phyloP scores from a whole-genome alignment of 2,797 vertebrate species.

The Aulostomus chinensis region DNA sequence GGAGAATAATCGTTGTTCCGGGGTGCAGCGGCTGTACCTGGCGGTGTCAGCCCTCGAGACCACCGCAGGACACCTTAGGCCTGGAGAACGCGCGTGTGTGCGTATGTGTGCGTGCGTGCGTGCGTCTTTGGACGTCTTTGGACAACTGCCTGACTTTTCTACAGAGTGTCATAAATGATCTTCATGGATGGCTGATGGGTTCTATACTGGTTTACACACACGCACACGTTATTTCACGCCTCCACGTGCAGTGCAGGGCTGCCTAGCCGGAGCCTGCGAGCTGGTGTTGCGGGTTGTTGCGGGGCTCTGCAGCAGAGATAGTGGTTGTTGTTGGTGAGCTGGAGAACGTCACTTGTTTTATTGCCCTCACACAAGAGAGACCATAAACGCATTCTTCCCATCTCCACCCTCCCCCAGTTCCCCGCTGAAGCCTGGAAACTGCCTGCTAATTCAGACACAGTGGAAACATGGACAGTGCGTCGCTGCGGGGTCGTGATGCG shows the following conservation, averaged over 20 bases:
- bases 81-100: no score
- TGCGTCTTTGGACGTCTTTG: constrained; percentile 21
- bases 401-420: constrained; percentile 63
- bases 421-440: constrained; percentile 51
- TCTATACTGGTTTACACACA: background rate
- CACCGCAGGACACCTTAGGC: no score
- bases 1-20: no score
- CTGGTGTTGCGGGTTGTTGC: constrained; percentile 47
- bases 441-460: constrained; percentile 57
- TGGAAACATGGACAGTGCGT: constrained; percentile 52
- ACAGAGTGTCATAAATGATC: constrained; percentile 34
- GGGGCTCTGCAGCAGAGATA: constrained; percentile 70
- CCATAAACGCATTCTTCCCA: constrained; percentile 80
- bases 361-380: constrained; percentile 77
- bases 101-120: constrained; percentile 2
- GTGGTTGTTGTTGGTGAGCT: constrained; percentile 75
- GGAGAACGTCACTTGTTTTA: constrained; percentile 80
- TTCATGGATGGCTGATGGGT: constrained; percentile 10
- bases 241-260: constrained; percentile 40
- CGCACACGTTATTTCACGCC: constrained; percentile 14
- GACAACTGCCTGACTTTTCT: constrained; percentile 36
- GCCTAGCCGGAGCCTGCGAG: constrained; percentile 36
- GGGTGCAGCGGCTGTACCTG: constrained; percentile 44
- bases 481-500: constrained; percentile 26
- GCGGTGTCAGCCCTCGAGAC: constrained; percentile 17